A percentile compares a stretch with the other conserved stretches of the same genome.
phyloP scores from a whole-genome alignment of 2,888 invertebrate genomes.

The Acanthoscelides obtectus region DNA sequence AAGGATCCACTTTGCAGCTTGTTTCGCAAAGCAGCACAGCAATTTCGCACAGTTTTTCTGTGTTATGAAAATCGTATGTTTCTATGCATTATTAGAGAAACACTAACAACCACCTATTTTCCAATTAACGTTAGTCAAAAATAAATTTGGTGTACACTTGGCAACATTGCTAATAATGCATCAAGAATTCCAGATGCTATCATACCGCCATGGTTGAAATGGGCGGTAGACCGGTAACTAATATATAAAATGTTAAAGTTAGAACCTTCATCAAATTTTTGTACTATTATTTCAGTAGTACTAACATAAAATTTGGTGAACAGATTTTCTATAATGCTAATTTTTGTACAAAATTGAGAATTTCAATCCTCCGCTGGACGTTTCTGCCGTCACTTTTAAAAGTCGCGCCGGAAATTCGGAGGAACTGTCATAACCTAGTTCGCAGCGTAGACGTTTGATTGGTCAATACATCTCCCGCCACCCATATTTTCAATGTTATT shows the following conservation, averaged over 20 bases:
- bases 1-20: too few relatives aligned
- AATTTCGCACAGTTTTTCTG: too few relatives aligned
- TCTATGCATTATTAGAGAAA: too few relatives aligned
- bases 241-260: neutral
- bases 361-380: neutral
- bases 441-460: conserved; percentile 24
- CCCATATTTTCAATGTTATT: conserved; percentile 37
- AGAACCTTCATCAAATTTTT: neutral
- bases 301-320: neutral
- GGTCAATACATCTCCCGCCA: conserved; percentile 37
- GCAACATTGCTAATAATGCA: neutral
- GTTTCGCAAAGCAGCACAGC: too few relatives aligned
- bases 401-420: neutral
- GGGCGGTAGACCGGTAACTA: neutral
- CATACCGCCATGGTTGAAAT: neutral
- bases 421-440: conserved; percentile 17
- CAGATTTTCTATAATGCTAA: neutral
- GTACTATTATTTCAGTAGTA: neutral
- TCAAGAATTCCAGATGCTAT: neutral
- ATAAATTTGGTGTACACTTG: neutral
- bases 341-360: neutral
- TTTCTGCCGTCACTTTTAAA: neutral
- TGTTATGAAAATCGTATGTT: too few relatives aligned
- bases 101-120: too few relatives aligned
- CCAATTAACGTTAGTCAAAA: too few relatives aligned